Percentiles rank a stretch among this genome's conserved stretches.
These are phyloP conservation scores for Brachionichthys hirsutus DNA, from an alignment of 2,113 vertebrate species.

Conservation along the genomic window DNA sequence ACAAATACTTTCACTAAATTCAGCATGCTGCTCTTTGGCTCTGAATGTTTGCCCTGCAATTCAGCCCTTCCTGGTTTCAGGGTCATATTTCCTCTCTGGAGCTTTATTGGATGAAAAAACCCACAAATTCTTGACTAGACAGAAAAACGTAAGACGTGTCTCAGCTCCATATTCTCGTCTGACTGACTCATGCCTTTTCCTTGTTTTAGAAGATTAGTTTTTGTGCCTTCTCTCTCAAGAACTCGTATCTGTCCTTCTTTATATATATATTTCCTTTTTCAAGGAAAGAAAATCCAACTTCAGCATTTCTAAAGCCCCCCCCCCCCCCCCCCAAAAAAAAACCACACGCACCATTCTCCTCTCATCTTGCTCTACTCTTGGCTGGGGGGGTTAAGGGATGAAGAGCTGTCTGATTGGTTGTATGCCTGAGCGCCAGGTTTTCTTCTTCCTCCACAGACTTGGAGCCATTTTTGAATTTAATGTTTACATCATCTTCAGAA, in stretches of 20 bases:
- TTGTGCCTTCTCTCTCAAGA: conserved; percentile 12
- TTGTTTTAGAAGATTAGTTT: conserved; percentile 60
- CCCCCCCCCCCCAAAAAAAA: too few species aligned
- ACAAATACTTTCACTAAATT: too few species aligned
- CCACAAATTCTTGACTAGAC: too few species aligned
- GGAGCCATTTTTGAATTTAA: conserved; percentile 3
- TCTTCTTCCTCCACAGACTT: conserved; percentile 28
- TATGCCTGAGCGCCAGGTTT: conserved; percentile 36
- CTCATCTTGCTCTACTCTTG: conserved; percentile 45
- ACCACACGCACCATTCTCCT: conserved; percentile 17
- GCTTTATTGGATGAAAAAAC: too few species aligned
- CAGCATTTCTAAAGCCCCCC: conserved; percentile 56
- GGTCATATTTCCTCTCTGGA: too few species aligned
- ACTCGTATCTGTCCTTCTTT: conserved; percentile 20
- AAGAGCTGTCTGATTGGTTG: conserved; percentile 59
- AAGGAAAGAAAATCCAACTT: conserved; percentile 37
- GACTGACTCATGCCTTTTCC: conserved; percentile 48
- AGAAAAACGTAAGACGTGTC: conserved; percentile 37
- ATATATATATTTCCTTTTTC: neutral
- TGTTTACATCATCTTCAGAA: conserved; percentile 10
- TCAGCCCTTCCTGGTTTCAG: too few species aligned
- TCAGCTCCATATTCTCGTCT: conserved; percentile 40
- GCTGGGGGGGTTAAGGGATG: conserved; percentile 53
- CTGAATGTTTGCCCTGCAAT: too few species aligned
- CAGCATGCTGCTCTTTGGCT: too few species aligned